A percentile compares a stretch with the other conserved stretches of the same genome.
phyloP scores from a whole-genome alignment of 2,113 vertebrate species.

The Apteryx mantelli region DNA sequence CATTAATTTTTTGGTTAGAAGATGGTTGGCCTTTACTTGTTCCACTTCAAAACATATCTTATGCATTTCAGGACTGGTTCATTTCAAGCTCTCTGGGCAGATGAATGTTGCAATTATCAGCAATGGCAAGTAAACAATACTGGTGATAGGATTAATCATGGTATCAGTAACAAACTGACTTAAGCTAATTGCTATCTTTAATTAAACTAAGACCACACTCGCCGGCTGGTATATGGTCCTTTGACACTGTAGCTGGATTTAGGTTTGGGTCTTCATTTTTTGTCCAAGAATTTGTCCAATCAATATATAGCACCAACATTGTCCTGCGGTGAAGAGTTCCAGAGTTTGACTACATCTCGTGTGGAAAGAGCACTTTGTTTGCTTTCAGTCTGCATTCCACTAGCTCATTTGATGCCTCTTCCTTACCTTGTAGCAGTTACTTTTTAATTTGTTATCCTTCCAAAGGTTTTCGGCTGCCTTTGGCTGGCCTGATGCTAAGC shows the following conservation, averaged over 20 bases:
- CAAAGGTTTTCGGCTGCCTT: background rate
- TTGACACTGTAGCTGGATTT: background rate
- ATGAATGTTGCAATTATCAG: constrained; percentile 35
- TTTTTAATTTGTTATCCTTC: background rate
- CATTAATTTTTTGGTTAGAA: background rate
- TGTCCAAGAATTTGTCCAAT: background rate
- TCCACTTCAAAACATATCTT: background rate
- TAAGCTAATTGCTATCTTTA: background rate
- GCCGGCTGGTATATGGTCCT: background rate
- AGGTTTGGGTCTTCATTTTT: background rate
- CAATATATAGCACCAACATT: background rate
- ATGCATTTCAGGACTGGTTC: background rate
- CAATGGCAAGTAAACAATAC: background rate
- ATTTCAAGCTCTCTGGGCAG: background rate
- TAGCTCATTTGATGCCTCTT: background rate
- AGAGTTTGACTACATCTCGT: background rate
- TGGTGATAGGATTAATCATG: background rate
- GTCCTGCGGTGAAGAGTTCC: background rate
- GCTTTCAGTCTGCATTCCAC: background rate
- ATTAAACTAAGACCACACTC: background rate
- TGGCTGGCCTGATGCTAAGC: background rate
- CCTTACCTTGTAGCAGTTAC: no score
- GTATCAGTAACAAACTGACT: background rate
- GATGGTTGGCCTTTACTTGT: background rate
- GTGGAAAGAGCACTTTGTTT: background rate